Conservation (phyloP, 2,797 vertebrate species). For the Okamejei kenojei region DNA sequence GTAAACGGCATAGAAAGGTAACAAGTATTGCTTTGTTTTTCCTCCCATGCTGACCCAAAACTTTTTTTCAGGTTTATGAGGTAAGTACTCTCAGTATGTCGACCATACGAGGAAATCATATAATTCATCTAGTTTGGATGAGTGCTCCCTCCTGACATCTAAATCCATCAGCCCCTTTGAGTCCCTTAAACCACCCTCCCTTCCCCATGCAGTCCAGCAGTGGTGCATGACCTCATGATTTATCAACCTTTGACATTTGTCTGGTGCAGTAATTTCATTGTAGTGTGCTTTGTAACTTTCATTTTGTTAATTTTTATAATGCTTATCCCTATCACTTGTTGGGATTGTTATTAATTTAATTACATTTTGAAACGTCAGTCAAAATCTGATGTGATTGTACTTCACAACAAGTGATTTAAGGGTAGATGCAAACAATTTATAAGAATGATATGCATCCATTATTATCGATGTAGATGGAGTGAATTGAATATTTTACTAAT, state of each 20-base stretch:
- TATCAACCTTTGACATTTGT: background rate
- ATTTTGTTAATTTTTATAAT: background rate
- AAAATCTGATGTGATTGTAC: background rate
- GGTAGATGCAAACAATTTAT: background rate
- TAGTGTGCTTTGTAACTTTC: background rate
- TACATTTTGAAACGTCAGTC: background rate
- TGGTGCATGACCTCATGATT: background rate
- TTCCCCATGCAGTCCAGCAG: background rate
- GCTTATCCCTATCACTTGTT: background rate
- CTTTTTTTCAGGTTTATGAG: conserved; percentile 90
- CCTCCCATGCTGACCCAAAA: conserved; percentile 70
- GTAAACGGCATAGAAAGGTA: background rate
- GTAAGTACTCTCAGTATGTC: conserved; percentile 62
- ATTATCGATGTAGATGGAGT: background rate
- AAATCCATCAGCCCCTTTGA: conserved; percentile 27
- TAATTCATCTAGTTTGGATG: conserved; percentile 19
- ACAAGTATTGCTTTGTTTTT: conserved; percentile 58
- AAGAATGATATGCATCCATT: background rate
- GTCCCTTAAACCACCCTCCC: conserved; percentile 18
- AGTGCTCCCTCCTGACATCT: background rate
- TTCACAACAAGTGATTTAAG: conserved; percentile 25
- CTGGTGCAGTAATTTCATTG: background rate
- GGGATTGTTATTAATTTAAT: background rate
- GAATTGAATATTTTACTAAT: conserved; percentile 27
- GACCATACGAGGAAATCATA: conserved; percentile 20